Evolutionary conservation across 2,113 vertebrate species (phyloP).

Genomic region (Empidonax alnorum): DNA sequence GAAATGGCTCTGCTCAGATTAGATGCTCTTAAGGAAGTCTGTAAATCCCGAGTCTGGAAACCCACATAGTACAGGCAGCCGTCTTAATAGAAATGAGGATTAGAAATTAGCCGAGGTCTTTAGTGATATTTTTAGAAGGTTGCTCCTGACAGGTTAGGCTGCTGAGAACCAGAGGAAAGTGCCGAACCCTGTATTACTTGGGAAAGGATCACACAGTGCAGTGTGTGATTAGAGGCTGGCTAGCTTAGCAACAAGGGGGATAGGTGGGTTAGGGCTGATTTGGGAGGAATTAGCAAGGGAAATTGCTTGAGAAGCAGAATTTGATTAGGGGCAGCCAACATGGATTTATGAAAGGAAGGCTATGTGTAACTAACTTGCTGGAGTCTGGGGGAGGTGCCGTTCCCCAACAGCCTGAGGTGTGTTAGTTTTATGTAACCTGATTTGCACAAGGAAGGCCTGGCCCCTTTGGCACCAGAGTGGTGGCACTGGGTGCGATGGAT

Average conservation of each 20-base stretch:
- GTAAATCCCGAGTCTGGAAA: constrained; percentile 60
- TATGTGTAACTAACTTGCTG: background rate
- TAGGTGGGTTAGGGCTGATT: constrained; percentile 59
- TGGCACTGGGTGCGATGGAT: background rate
- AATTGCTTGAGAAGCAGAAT: constrained; percentile 75
- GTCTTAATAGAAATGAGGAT: constrained; percentile 66
- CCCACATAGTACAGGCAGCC: constrained; percentile 24
- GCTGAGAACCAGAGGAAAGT: constrained; percentile 58
- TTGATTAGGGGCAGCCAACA: constrained; percentile 62
- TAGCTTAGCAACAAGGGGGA: constrained; percentile 59
- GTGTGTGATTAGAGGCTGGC: constrained; percentile 57
- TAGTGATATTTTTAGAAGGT: constrained; percentile 77
- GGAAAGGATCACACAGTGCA: constrained; percentile 56
- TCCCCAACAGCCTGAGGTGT: background rate
- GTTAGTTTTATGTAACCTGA: background rate
- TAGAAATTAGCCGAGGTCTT: constrained; percentile 77
- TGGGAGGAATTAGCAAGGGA: constrained; percentile 67
- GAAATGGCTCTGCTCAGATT: constrained; percentile 9
- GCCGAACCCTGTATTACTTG: constrained; percentile 8
- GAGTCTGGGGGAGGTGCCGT: background rate
- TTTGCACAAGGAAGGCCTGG: background rate
- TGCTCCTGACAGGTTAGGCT: constrained; percentile 69
- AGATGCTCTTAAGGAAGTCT: constrained; percentile 46
- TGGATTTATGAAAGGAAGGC: constrained; percentile 36
- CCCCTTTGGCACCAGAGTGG: background rate